Conservation (phyloP, 1,140 invertebrate species). For the Lasioglossum albipes region DNA sequence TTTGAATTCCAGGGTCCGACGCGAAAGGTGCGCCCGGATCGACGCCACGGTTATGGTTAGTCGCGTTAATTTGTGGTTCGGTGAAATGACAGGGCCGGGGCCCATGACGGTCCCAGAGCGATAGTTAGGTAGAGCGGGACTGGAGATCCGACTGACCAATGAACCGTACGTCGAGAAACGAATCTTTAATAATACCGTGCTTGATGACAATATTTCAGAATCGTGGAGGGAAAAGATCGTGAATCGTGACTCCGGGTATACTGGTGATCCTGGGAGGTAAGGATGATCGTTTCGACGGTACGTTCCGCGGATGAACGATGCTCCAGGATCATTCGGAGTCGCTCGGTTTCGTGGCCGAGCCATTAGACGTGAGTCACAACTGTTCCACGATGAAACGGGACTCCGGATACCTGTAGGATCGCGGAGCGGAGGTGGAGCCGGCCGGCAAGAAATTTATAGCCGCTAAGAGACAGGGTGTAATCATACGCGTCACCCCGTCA, state of each 20-base stretch:
- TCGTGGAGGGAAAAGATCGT: background rate
- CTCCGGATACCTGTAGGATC: conserved; percentile 65
- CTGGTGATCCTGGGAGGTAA: background rate
- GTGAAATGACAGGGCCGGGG: conserved; percentile 55
- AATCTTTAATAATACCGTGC: background rate
- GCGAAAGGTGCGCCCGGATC: conserved; percentile 36
- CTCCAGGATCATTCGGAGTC: conserved; percentile 59
- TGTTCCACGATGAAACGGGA: conserved; percentile 38
- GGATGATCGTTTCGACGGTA: conserved; percentile 1
- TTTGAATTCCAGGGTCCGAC: conserved; percentile 46
- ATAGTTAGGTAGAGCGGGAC: conserved; percentile 43
- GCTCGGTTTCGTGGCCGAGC: conserved; percentile 51
- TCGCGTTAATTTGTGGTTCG: conserved; percentile 52
- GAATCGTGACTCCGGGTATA: background rate
- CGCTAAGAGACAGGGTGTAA: conserved; percentile 76
- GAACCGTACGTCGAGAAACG: conserved; percentile 5
- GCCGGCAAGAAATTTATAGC: conserved; percentile 75
- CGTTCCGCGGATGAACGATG: conserved; percentile 53
- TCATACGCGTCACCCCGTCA: conserved; percentile 78
- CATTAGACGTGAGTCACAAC: conserved; percentile 42
- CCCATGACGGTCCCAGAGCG: conserved; percentile 54
- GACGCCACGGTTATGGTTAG: conserved; percentile 54
- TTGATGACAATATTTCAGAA: conserved; percentile 3
- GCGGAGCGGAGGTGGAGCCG: conserved; percentile 53
- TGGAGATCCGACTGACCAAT: too few relatives aligned